phyloP scores from a whole-genome alignment of 2,113 vertebrate species.

The Lota lota region DNA sequence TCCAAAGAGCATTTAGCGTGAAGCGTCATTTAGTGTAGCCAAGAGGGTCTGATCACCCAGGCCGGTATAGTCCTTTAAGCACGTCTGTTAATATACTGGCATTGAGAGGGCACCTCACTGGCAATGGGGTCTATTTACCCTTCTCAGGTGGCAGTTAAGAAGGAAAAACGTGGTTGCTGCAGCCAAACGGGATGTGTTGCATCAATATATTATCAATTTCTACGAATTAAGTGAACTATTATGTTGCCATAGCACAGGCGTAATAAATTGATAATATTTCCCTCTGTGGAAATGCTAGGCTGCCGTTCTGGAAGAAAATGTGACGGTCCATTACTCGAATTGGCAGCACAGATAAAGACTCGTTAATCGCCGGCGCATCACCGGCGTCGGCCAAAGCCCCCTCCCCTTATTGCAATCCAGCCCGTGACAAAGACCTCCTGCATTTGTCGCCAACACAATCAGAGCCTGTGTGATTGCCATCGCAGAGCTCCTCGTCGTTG shows the following conservation, averaged over 20 bases:
- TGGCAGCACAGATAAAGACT: slow-evolving; percentile 59
- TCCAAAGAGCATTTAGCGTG: too few relatives aligned
- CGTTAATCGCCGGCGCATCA: slow-evolving; percentile 49
- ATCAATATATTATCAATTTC: too few relatives aligned
- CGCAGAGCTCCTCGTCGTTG: slow-evolving; percentile 53
- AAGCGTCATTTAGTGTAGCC: too few relatives aligned
- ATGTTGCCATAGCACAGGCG: slow-evolving; percentile 21
- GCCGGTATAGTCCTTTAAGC: too few relatives aligned
- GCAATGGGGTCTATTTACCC: neutral
- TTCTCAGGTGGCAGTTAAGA: too few relatives aligned
- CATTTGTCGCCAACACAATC: slow-evolving; percentile 53
- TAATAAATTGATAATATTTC: slow-evolving; percentile 39
- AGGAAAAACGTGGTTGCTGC: too few relatives aligned
- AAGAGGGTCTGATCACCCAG: too few relatives aligned
- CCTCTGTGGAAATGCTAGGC: slow-evolving; percentile 29
- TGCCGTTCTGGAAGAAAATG: slow-evolving; percentile 46
- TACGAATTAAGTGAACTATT: slow-evolving; percentile 9
- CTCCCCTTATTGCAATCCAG: slow-evolving; percentile 56
- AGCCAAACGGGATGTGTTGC: too few relatives aligned
- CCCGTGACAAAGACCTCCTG: slow-evolving; percentile 47
- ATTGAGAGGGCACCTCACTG: neutral
- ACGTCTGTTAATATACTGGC: neutral
- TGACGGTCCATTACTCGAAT: slow-evolving; percentile 65
- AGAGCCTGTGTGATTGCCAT: slow-evolving; percentile 44
- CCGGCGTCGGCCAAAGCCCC: slow-evolving; percentile 55